Conservation (phyloP, 2,797 vertebrate species). For the Eutrigla gurnardus region DNA sequence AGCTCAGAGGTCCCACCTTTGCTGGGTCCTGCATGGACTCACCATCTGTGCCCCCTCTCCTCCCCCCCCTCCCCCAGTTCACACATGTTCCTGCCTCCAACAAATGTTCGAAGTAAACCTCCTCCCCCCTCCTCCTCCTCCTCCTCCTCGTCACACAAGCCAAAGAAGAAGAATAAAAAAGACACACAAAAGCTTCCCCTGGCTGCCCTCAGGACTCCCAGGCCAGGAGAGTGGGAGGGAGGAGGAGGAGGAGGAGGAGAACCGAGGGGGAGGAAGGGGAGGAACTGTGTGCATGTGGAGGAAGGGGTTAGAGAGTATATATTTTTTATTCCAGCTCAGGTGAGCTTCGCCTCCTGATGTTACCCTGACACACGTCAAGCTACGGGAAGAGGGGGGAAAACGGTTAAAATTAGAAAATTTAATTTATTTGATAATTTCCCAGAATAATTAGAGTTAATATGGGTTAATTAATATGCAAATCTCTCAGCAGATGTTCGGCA, state of each 20-base stretch:
- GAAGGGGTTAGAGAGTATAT: constrained; percentile 37
- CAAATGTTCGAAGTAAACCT: constrained; percentile 90
- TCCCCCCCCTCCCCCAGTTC: constrained; percentile 64
- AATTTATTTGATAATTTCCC: constrained; percentile 99
- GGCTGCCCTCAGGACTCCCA: constrained; percentile 92
- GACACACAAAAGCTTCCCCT: constrained; percentile 95
- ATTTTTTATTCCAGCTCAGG: constrained; percentile 66
- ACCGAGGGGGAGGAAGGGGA: constrained; percentile 49
- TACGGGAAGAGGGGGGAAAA: constrained; percentile 80
- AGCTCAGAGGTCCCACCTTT: constrained; percentile 94
- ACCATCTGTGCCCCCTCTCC: constrained; percentile 95
- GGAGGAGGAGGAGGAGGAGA: constrained; percentile 72
- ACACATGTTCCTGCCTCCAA: constrained; percentile 86
- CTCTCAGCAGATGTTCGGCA: constrained; percentile 99
- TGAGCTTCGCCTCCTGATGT: constrained; percentile 62
- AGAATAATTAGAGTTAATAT: constrained; percentile 99
- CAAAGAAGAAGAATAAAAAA: constrained; percentile 93
- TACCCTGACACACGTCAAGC: constrained; percentile 90
- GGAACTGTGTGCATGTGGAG: constrained; percentile 25
- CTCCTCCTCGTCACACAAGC: constrained; percentile 88
- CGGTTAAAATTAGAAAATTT: constrained; percentile 99
- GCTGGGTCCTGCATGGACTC: constrained; percentile 92
- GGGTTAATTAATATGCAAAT: constrained; percentile 99
- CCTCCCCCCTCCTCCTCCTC: constrained; percentile 73
- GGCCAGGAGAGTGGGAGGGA: constrained; percentile 73